Evolutionary conservation across 2,888 invertebrate genomes (phyloP), one percentile per base, ranked within the genome.

Genomic region (Selenia dentaria): DNA sequence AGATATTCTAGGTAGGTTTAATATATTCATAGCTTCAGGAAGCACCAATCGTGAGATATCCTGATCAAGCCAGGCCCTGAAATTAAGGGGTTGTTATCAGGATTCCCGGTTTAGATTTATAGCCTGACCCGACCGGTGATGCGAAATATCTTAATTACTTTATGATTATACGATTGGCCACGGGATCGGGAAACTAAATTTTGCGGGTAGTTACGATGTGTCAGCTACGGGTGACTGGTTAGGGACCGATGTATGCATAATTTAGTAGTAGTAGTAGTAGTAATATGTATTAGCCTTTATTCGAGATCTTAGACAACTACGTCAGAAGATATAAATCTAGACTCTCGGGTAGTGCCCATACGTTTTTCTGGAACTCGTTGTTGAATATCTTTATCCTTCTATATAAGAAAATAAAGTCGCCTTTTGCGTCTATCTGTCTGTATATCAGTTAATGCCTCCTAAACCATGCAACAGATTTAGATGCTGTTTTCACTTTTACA

Each of bases 61-160:
- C 71, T 62, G 68, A 63, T 68, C 59, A 64, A 64, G 69, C 59
- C 28, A 54, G 59, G 57, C 61, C 67, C 57, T 59, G 50, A 60
- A 66, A 64, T 66, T 65, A 64, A 57, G 59, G 57, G 51, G 50
- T 31, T 51, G 67, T 68, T 69, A 68, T 67, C 71, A 33, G 47
- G 42, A 40, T 33, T 34, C 53, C 33, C 48, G 36, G 32, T 39
- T 46, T 38, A 61, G 71, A 74, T 79, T 75, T 77, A 77, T 62
- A 46, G 63, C 54, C 45, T 38, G 43, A 58, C 62, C 56, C 55
- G 55, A 57, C 50, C 65, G 54, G 51, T 51, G 62, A 68, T 63
- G 69, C 65, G 66, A 67, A 72, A 77, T 76, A 76, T 71, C 79
- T 75, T 79, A 80, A 79, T 79, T 78, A 73, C 74, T 76, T 70